Percentiles rank a stretch among this genome's conserved stretches.
Evolutionary conservation across 1,140 invertebrate genomes (phyloP).

Genomic region (Megalonaias nervosa): DNA sequence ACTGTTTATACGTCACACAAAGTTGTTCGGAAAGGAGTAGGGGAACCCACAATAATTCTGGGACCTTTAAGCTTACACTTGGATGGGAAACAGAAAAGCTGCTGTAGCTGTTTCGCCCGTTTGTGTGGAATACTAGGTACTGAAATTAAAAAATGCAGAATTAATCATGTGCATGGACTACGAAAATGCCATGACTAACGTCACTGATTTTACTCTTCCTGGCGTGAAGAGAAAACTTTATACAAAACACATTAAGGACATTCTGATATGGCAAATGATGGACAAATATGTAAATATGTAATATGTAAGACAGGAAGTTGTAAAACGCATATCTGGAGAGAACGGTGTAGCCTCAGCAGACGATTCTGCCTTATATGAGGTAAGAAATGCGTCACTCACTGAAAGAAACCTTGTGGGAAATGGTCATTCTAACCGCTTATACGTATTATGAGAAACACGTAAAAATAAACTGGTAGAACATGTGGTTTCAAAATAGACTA

Average conservation of each 20-base stretch:
- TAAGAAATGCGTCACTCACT: background rate
- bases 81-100: slow-evolving; percentile 19
- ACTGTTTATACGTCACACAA: slow-evolving; percentile 20
- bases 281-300: slow-evolving; percentile 8
- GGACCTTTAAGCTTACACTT: slow-evolving; percentile 32
- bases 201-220: slow-evolving; percentile 23
- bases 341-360: background rate
- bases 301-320: slow-evolving; percentile 1
- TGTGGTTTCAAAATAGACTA: background rate
- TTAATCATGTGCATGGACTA: slow-evolving; percentile 22
- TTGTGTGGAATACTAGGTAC: background rate
- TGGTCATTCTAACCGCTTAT: background rate
- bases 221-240: slow-evolving; percentile 7
- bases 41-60: slow-evolving; percentile 12
- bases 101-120: slow-evolving; percentile 26
- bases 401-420: background rate
- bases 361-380: background rate
- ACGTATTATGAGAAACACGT: slow-evolving; percentile 5
- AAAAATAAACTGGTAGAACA: no score
- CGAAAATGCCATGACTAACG: slow-evolving; percentile 31
- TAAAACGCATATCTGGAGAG: slow-evolving; percentile 6
- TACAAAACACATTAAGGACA: slow-evolving; percentile 39
- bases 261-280: slow-evolving; percentile 15
- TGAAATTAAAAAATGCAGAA: background rate
- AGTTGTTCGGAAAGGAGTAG: slow-evolving; percentile 16